Percentiles rank a stretch among this genome's conserved stretches.
Conservation (phyloP, 2,888 invertebrate genomes). For the Microplitis manilae region DNA sequence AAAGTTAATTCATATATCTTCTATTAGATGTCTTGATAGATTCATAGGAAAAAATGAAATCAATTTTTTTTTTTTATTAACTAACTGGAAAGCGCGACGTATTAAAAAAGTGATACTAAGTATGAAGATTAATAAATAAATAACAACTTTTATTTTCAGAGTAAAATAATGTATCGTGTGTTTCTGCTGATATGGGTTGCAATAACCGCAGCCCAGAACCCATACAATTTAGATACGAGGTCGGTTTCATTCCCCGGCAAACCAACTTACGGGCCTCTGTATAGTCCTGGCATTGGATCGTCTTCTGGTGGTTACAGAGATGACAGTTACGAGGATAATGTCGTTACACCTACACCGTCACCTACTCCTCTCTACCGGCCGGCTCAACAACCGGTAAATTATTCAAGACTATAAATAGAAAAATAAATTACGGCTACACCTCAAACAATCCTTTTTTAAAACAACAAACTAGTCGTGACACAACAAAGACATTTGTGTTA, state of each 20-base stretch:
- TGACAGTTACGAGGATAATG: conserved; percentile 69
- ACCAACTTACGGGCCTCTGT: conserved; percentile 64
- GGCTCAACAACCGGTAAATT: conserved; percentile 55
- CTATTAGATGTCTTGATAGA: conserved; percentile 27
- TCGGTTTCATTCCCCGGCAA: conserved; percentile 63
- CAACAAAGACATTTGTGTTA: conserved; percentile 15
- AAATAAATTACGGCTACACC: conserved; percentile 21
- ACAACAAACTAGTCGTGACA: not conserved
- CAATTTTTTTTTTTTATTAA: conserved; percentile 5
- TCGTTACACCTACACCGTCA: conserved; percentile 68
- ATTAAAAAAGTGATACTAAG: not conserved
- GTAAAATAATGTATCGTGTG: conserved; percentile 63
- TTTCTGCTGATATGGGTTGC: conserved; percentile 62
- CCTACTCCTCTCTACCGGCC: conserved; percentile 64
- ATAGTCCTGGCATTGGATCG: conserved; percentile 59
- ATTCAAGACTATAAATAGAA: not conserved
- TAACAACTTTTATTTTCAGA: conserved; percentile 24
- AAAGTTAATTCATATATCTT: conserved; percentile 17
- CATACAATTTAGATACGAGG: conserved; percentile 65
- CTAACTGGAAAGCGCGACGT: conserved; percentile 13
- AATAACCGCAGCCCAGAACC: conserved; percentile 60
- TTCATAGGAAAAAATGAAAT: conserved; percentile 10
- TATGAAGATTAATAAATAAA: not conserved
- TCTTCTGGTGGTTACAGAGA: conserved; percentile 65
- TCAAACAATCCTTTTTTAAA: not conserved